Evolutionary conservation across 2,888 invertebrate species (phyloP).

Genomic region (Habroteleia sp.): DNA sequence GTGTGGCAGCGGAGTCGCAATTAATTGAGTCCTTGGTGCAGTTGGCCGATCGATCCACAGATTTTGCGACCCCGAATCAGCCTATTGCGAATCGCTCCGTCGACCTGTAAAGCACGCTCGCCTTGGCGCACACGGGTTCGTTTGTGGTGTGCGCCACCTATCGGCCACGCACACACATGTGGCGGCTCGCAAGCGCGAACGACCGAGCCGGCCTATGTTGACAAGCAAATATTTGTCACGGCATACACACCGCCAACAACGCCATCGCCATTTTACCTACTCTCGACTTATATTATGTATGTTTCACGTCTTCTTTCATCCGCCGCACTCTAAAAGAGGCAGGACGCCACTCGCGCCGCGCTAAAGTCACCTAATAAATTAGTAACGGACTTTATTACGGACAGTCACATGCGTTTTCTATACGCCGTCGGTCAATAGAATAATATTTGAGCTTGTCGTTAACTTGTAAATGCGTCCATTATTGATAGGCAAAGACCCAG

Average conservation of each 20-base stretch:
- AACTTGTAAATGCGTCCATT: conserved; percentile 47
- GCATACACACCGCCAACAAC: conserved; percentile 74
- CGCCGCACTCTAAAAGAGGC: conserved; percentile 64
- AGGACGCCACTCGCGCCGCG: conserved; percentile 12
- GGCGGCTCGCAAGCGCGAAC: conserved; percentile 49
- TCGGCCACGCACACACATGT: conserved; percentile 60
- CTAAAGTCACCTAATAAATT: conserved; percentile 55
- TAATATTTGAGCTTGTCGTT: conserved; percentile 57
- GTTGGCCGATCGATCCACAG: conserved; percentile 12
- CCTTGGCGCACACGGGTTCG: conserved; percentile 69
- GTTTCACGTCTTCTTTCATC: conserved; percentile 57
- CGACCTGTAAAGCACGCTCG: conserved; percentile 69
- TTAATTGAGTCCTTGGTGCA: conserved; percentile 23
- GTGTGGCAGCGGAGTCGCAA: too few relatives aligned
- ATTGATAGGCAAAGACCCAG: conserved; percentile 28
- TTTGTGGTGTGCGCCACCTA: conserved; percentile 69
- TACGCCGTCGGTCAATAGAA: conserved; percentile 44
- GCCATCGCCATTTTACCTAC: conserved; percentile 64
- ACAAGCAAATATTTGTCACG: conserved; percentile 79
- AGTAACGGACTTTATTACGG: conserved; percentile 52
- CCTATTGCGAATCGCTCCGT: conserved; percentile 14
- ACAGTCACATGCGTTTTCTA: conserved; percentile 45
- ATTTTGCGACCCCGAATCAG: conserved; percentile 16
- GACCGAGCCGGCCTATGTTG: conserved; percentile 72
- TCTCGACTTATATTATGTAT: conserved; percentile 67